These are phyloP conservation scores for Elanoides forficatus DNA, from an alignment of 2,113 vertebrate genomes.

Conservation along the genomic window DNA sequence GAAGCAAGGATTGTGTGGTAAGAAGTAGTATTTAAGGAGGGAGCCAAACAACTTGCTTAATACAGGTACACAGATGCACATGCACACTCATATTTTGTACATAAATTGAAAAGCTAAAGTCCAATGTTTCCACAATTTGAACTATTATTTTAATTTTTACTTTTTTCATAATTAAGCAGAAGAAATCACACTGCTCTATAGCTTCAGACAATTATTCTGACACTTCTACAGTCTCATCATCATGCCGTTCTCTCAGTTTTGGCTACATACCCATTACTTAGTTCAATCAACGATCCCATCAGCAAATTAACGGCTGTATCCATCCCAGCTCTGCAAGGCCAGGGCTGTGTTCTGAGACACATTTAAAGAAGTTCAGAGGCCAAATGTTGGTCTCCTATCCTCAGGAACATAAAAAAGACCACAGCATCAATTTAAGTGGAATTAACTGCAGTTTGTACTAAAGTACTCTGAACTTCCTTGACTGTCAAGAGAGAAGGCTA, in stretches of 20 bases:
- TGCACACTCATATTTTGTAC: background rate
- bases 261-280: background rate
- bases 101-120: background rate
- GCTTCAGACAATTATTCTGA: background rate
- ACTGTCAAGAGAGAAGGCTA: background rate
- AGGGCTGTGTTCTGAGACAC: background rate
- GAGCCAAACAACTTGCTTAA: background rate
- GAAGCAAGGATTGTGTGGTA: background rate
- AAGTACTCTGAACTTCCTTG: background rate
- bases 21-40: background rate
- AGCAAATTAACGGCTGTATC: background rate
- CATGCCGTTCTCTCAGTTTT: background rate
- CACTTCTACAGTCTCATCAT: background rate
- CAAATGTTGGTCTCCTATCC: background rate
- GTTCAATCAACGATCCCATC: background rate
- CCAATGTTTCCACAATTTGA: background rate
- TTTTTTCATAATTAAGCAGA: background rate
- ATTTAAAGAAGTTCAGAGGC: background rate
- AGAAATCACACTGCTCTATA: background rate
- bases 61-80: background rate
- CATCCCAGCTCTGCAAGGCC: background rate
- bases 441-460: background rate
- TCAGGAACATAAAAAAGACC: background rate
- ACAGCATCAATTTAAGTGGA: background rate
- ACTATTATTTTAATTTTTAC: background rate